Evolutionary conservation across 2,113 vertebrate genomes (phyloP), one percentile per base, ranked within the genome.

Genomic region (Ammodytes marinus): DNA sequence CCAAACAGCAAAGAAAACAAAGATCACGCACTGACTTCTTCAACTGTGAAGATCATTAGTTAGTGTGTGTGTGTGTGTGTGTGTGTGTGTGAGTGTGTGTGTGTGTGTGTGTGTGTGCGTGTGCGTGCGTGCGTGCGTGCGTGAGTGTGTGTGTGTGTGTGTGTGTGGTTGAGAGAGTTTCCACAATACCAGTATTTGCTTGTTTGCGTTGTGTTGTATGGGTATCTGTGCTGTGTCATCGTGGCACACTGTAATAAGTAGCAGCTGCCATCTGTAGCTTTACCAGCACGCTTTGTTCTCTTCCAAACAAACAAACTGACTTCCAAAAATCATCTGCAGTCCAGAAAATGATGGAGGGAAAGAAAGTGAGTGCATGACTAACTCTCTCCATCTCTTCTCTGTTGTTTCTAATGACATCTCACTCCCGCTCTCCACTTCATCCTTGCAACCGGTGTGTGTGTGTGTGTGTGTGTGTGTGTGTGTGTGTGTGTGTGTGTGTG

Each of bases 271-370:
- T 88, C 85, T 79, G 73, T 74, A 84, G 84, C 72, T 61, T 80
- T 74, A 79, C 74, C 55, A 72, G 77, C 80, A 80, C 53, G 72
- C 74, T 77, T 60, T 88, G 89, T 89, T 79, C 83, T 81, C 84
- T 81, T 81, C 80, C 84, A 86, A 88, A 91, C 79, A 85, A 80
- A 85, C 78, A 80, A 70, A 91, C 72, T 75, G 85, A 87, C 83
- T 91, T 88, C 74, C 47, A 79, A 88, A 81, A 90, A 84, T 90
- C 83, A 91, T 91, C 85, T 88, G 85, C 77, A 82, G 81, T 83
- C 85, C 77, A 86, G 67, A 86, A 87, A 82, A 85, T 76, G 50
- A 80, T 63, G 63, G 70, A 60, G 49, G 65, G 53, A 84, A 81
- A 82, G 72, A 74, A 77, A 77, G 85, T 6, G 69, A 82, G 70